A percentile compares a stretch with the other conserved stretches of the same genome.
These are phyloP conservation scores for Eptesicus fuscus DNA, from an alignment of 2,113 vertebrate species.

Conservation along the genomic window DNA sequence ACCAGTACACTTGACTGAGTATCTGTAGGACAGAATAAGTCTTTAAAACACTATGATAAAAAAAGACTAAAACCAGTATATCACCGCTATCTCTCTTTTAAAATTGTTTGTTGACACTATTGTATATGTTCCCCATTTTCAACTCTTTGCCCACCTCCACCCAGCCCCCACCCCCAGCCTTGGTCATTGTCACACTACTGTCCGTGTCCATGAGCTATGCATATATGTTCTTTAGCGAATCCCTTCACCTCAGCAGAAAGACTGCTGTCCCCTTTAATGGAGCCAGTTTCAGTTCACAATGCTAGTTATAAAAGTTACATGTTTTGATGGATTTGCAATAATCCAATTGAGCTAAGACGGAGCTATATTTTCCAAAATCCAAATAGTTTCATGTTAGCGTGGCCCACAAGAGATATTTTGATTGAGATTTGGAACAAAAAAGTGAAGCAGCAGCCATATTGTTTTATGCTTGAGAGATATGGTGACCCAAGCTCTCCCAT, in stretches of 20 bases:
- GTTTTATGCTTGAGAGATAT: background rate
- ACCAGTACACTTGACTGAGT: background rate
- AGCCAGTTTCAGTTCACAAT: background rate
- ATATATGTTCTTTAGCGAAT: too few species aligned
- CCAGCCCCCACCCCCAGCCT: too few species aligned
- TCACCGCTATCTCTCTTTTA: background rate
- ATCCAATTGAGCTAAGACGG: background rate
- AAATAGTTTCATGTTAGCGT: background rate
- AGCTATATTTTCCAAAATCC: background rate
- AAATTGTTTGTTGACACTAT: background rate
- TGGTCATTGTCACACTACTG: too few species aligned
- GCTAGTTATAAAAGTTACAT: background rate
- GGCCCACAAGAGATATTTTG: background rate
- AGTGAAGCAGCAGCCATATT: background rate
- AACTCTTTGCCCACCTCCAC: too few species aligned
- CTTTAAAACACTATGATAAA: background rate
- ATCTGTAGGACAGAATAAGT: slow-evolving; percentile 14
- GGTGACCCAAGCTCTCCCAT: background rate
- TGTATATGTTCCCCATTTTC: too few species aligned
- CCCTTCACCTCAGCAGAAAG: background rate
- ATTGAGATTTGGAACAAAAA: background rate
- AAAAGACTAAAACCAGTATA: background rate
- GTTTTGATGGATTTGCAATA: background rate
- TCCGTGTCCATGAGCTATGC: too few species aligned
- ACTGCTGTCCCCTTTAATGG: background rate